Evolutionary conservation across 1,140 invertebrate species (phyloP).

Genomic region (Grapholita molesta): DNA sequence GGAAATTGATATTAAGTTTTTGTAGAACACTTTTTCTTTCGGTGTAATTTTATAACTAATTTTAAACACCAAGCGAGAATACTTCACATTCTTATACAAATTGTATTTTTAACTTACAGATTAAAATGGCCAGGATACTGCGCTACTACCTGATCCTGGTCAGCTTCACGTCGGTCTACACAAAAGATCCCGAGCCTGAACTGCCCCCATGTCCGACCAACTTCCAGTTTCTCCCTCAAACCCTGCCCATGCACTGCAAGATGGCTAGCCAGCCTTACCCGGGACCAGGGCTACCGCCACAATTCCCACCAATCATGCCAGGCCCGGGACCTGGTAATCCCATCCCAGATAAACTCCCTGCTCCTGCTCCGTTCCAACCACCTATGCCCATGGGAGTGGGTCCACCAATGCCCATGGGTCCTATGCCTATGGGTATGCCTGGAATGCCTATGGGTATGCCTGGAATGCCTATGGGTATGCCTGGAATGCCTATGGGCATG

Average conservation of each 20-base stretch:
- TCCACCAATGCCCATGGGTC: constrained; percentile 19
- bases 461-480: constrained; percentile 19
- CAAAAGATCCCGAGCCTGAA: constrained; percentile 24
- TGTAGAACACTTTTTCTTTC: too few relatives aligned
- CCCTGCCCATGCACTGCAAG: constrained; percentile 64
- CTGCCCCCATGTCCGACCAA: constrained; percentile 60
- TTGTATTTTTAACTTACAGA: neutral
- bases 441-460: constrained; percentile 39
- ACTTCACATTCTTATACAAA: too few relatives aligned
- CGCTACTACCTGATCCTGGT: neutral
- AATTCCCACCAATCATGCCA: neutral
- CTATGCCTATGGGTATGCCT: constrained; percentile 20
- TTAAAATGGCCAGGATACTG: constrained; percentile 5
- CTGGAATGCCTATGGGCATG: constrained; percentile 38
- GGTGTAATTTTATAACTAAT: neutral
- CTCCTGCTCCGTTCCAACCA: neutral
- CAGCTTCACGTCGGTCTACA: constrained; percentile 29
- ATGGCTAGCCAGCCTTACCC: constrained; percentile 36
- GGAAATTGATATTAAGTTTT: too few relatives aligned
- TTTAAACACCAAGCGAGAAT: too few relatives aligned
- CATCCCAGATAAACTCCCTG: neutral
- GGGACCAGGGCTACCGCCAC: constrained; percentile 19
- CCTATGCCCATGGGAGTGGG: constrained; percentile 23
- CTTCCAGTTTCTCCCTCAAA: constrained; percentile 60
- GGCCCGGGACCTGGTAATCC: neutral